A percentile compares a stretch with the other conserved stretches of the same genome.
phyloP scores from a whole-genome alignment of 2,888 invertebrate species.

The Helleia helle region DNA sequence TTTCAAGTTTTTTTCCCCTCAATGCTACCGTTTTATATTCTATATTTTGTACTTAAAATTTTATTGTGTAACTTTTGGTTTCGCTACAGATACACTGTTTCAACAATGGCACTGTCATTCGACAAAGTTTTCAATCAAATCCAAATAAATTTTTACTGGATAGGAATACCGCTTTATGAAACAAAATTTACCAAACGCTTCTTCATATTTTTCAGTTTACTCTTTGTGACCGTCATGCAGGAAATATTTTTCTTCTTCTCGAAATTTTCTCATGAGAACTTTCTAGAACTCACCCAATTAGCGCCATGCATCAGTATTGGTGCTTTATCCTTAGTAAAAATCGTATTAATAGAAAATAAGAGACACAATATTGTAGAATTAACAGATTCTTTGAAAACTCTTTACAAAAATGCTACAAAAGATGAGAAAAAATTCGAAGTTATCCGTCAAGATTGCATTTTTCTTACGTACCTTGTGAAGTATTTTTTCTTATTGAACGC shows the following conservation, averaged over 20 bases:
- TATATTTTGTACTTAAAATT: no score
- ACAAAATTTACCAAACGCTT: conserved; percentile 6
- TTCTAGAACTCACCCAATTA: conserved; percentile 39
- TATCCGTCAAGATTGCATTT: conserved; percentile 30
- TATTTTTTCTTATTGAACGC: conserved; percentile 45
- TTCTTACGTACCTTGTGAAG: conserved; percentile 37
- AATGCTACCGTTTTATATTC: no score
- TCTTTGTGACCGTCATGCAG: conserved; percentile 26
- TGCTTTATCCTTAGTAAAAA: conserved; percentile 32
- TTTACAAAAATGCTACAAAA: conserved; percentile 23
- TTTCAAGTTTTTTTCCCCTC: no score
- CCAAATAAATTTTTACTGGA: conserved; percentile 18
- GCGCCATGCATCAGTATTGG: conserved; percentile 40
- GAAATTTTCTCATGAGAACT: conserved; percentile 36
- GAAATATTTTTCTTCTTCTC: conserved; percentile 35
- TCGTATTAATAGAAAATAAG: conserved; percentile 23
- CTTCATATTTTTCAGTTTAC: conserved; percentile 26
- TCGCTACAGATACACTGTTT: no score
- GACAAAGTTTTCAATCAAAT: conserved; percentile 19
- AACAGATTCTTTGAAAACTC: conserved; percentile 25
- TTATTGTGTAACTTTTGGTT: no score
- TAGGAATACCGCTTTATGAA: conserved; percentile 16
- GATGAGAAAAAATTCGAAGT: conserved; percentile 11
- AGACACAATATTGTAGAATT: conserved; percentile 29
- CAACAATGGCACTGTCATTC: conserved; percentile 16